phyloP scores from a whole-genome alignment of 2,797 vertebrate species.

The Triplophysa bombifrons region DNA sequence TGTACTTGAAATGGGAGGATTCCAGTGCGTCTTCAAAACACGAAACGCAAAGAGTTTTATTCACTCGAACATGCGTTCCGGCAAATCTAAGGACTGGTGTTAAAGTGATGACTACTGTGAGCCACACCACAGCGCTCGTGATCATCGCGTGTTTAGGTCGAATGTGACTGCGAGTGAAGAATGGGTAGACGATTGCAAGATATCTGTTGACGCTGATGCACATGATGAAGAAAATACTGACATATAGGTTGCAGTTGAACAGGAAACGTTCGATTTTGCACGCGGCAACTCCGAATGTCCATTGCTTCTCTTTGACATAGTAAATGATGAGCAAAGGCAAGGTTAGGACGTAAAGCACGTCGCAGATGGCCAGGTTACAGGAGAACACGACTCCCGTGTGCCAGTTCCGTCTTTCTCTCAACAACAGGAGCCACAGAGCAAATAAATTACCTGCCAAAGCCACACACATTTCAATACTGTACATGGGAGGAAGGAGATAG shows the following conservation, averaged over 20 bases:
- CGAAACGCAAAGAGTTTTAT: slow-evolving; percentile 61
- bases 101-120: slow-evolving; percentile 66
- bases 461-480: slow-evolving; percentile 70
- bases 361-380: slow-evolving; percentile 81
- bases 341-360: slow-evolving; percentile 78
- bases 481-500: slow-evolving; percentile 70
- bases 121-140: slow-evolving; percentile 70
- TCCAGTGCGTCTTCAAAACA: neutral
- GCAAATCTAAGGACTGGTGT: slow-evolving; percentile 75
- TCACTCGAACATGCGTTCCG: accelerated
- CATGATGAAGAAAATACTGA: slow-evolving; percentile 80
- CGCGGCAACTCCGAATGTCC: slow-evolving; percentile 67
- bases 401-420: slow-evolving; percentile 71
- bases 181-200: slow-evolving; percentile 77
- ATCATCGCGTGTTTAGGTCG: slow-evolving; percentile 68
- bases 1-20: slow-evolving; percentile 66
- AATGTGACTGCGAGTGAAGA: slow-evolving; percentile 71
- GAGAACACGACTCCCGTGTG: slow-evolving; percentile 79
- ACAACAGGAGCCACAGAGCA: slow-evolving; percentile 74
- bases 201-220: slow-evolving; percentile 84
- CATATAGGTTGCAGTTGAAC: slow-evolving; percentile 83
- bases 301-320: slow-evolving; percentile 69
- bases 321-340: slow-evolving; percentile 77
- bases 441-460: slow-evolving; percentile 77
- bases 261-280: slow-evolving; percentile 84